Percentiles rank a stretch among this genome's conserved stretches.
These are phyloP conservation scores for Corythucha ciliata DNA, from an alignment of 2,888 invertebrate species.

Conservation along the genomic window DNA sequence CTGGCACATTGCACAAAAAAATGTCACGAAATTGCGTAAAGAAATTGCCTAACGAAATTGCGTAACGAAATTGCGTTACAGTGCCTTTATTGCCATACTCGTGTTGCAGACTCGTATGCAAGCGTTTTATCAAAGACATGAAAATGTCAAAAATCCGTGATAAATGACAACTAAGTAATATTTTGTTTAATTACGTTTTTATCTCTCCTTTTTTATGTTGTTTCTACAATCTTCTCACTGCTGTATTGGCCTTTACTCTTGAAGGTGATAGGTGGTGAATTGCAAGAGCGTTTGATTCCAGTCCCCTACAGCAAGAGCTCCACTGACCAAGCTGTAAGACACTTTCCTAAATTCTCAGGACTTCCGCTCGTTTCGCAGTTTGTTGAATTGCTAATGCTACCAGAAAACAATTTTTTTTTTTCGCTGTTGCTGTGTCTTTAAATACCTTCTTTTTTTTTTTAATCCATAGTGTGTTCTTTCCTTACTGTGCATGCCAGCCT, in stretches of 20 bases:
- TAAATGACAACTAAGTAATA: no score
- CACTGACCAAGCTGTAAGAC: constrained; percentile 99
- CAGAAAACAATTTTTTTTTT: no score
- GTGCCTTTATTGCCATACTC: no score
- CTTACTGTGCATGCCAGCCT: constrained; percentile 29
- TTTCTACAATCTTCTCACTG: constrained; percentile 35
- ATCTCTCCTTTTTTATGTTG: constrained; percentile 29
- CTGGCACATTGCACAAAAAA: no score
- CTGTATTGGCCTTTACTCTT: constrained; percentile 77
- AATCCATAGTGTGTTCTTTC: constrained; percentile 25
- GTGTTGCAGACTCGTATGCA: no score
- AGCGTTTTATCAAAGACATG: no score
- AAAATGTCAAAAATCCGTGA: no score
- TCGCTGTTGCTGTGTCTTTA: constrained; percentile 32
- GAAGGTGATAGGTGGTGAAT: constrained; percentile 99
- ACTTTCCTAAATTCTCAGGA: constrained; percentile 43
- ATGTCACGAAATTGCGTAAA: no score
- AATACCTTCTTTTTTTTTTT: no score
- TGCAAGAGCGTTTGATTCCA: constrained; percentile 99
- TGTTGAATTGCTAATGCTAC: constrained; percentile 37
- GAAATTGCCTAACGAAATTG: no score
- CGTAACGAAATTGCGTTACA: no score
- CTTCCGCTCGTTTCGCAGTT: constrained; percentile 37
- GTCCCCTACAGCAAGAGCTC: constrained; percentile 99
- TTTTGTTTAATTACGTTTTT: no score